Percentiles rank a stretch among this genome's conserved stretches.
Conservation (phyloP, 2,797 vertebrate genomes). For the Heterohyrax brucei region DNA sequence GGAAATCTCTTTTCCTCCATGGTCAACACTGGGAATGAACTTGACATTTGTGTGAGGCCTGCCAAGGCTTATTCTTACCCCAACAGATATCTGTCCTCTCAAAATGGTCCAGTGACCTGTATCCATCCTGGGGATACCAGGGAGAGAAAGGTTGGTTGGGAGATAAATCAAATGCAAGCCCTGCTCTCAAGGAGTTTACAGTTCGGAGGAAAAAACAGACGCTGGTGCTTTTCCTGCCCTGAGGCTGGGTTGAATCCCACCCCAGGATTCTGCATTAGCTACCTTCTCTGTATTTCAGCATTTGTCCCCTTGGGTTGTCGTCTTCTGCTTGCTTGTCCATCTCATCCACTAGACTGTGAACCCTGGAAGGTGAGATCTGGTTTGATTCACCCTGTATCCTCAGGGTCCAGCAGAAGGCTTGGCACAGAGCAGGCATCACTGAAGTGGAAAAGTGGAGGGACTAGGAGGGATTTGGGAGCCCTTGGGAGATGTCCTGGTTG, state of each 20-base stretch:
- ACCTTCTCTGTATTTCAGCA: background rate
- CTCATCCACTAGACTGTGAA: background rate
- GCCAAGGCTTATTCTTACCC: background rate
- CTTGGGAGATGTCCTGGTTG: no score
- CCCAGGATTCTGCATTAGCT: background rate
- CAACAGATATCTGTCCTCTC: background rate
- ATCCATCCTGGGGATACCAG: background rate
- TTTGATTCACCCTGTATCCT: conserved; percentile 3
- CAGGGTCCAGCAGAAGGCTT: background rate
- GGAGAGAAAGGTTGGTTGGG: background rate
- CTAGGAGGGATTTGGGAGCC: no score
- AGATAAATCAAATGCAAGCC: background rate
- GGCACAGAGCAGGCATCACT: background rate
- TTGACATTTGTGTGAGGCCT: background rate
- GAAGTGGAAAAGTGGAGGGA: no score
- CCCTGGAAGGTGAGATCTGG: background rate
- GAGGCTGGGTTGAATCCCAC: background rate
- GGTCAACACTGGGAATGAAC: conserved; percentile 20
- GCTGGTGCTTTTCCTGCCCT: no score
- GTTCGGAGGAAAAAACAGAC: no score
- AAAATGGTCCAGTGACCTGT: background rate
- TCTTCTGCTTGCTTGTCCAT: conserved; percentile 20
- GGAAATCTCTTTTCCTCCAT: background rate
- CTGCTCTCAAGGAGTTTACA: no score
- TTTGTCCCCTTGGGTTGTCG: background rate